These are phyloP conservation scores for Zaprionus africanus DNA, from an alignment of 1,140 invertebrate species.

Conservation along the genomic window DNA sequence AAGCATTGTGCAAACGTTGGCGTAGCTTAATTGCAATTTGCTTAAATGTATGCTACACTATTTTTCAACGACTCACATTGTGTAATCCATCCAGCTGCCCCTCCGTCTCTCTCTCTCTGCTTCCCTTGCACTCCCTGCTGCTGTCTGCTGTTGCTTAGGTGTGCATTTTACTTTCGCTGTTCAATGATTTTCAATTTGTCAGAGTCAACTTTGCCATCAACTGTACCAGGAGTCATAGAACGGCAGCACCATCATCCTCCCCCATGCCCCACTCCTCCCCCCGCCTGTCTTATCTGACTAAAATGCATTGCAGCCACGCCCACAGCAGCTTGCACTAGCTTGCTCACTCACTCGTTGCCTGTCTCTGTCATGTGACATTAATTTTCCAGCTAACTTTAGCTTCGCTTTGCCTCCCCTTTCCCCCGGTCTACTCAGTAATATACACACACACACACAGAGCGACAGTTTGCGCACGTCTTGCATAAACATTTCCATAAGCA, in stretches of 20 bases:
- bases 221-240: constrained; percentile 65
- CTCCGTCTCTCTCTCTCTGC: background rate
- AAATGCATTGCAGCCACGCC: constrained; percentile 46
- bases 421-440: too few species aligned
- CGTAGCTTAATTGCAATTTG: constrained; percentile 76
- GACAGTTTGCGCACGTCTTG: constrained; percentile 67
- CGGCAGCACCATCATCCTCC: constrained; percentile 16
- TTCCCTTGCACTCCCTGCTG: background rate
- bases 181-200: constrained; percentile 82
- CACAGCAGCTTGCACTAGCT: constrained; percentile 13
- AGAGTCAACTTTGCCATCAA: constrained; percentile 67
- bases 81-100: constrained; percentile 8
- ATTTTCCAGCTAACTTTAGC: constrained; percentile 41
- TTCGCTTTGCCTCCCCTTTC: background rate
- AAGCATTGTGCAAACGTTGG: constrained; percentile 49
- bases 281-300: constrained; percentile 50
- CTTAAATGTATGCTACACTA: constrained; percentile 77
- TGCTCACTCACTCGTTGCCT: background rate
- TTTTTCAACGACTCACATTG: constrained; percentile 57
- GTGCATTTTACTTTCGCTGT: constrained; percentile 52
- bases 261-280: background rate
- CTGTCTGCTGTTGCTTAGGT: constrained; percentile 30
- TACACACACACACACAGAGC: background rate
- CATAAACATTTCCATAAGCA: constrained; percentile 83
- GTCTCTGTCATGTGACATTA: constrained; percentile 70